phyloP scores from a whole-genome alignment of 1,140 invertebrate genomes.

The Telenomus remus region DNA sequence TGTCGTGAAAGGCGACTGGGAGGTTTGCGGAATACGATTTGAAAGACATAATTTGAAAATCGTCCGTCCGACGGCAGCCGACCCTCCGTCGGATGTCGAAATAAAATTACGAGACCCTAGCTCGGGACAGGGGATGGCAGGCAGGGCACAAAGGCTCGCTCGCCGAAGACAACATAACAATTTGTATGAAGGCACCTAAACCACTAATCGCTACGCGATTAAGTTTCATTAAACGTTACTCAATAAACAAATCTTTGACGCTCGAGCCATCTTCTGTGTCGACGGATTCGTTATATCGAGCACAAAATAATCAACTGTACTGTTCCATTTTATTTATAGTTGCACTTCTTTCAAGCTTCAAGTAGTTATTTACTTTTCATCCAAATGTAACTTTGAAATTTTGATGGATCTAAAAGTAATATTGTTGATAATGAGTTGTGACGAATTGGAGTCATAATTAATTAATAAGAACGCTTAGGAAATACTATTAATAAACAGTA shows the following conservation, averaged over 20 bases:
- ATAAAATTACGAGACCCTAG: constrained; percentile 76
- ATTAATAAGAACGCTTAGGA: too few species aligned
- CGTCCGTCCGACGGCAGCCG: constrained; percentile 71
- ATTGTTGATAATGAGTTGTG: too few species aligned
- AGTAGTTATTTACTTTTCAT: too few species aligned
- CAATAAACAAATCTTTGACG: constrained; percentile 65
- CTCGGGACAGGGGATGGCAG: constrained; percentile 54
- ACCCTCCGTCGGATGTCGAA: constrained; percentile 75
- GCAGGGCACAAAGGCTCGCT: constrained; percentile 73
- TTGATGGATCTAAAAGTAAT: too few species aligned
- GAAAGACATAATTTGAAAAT: constrained; percentile 76
- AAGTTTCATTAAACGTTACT: constrained; percentile 74
- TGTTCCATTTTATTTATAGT: too few species aligned
- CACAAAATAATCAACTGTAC: background rate
- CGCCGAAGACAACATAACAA: constrained; percentile 70
- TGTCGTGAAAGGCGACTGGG: constrained; percentile 39
- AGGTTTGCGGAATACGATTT: constrained; percentile 69
- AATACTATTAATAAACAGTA: too few species aligned
- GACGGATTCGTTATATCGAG: constrained; percentile 21
- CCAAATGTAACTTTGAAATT: too few species aligned
- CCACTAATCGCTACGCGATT: constrained; percentile 74
- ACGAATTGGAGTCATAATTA: too few species aligned
- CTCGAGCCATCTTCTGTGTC: constrained; percentile 9
- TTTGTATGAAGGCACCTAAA: constrained; percentile 70
- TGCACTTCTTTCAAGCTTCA: too few species aligned